Percentiles rank a stretch among this genome's conserved stretches.
phyloP scores from a whole-genome alignment of 2,888 invertebrate species.

The Xestobium rufovillosum region DNA sequence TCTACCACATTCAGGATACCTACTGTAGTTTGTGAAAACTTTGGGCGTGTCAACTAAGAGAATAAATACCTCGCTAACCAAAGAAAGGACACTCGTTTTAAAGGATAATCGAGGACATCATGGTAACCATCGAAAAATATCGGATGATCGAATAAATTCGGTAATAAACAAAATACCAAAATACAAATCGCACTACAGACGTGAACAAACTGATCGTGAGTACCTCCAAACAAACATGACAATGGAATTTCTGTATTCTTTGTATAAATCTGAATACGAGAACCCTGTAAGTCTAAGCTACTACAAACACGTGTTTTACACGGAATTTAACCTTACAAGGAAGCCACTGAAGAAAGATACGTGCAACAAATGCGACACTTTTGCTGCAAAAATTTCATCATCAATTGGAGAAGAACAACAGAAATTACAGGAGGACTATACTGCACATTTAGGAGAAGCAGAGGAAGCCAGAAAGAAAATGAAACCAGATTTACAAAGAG shows the following conservation, averaged over 20 bases:
- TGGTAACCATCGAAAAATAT: slow-evolving; percentile 14
- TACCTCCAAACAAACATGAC: slow-evolving; percentile 16
- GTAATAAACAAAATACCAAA: slow-evolving; percentile 16
- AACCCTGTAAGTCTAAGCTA: slow-evolving; percentile 5
- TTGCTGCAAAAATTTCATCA: slow-evolving; percentile 2
- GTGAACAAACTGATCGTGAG: slow-evolving; percentile 10
- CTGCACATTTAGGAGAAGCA: slow-evolving; percentile 5
- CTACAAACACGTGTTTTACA: slow-evolving; percentile 8
- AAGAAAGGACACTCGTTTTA: slow-evolving; percentile 10
- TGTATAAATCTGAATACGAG: slow-evolving; percentile 11
- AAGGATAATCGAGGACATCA: slow-evolving; percentile 15
- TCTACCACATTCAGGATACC: neutral
- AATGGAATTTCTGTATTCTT: slow-evolving; percentile 17
- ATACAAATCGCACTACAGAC: slow-evolving; percentile 18
- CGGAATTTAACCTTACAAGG: slow-evolving; percentile 8
- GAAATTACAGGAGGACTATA: slow-evolving; percentile 3
- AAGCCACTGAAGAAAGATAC: slow-evolving; percentile 10
- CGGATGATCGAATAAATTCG: slow-evolving; percentile 6
- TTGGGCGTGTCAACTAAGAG: too few relatives aligned
- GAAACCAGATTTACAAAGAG: slow-evolving; percentile 3
- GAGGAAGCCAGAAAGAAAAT: slow-evolving; percentile 13
- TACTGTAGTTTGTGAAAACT: too few relatives aligned
- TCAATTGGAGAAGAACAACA: slow-evolving; percentile 3
- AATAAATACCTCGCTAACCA: slow-evolving; percentile 16
- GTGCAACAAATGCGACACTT: slow-evolving; percentile 11